Evolutionary conservation across 2,797 vertebrate genomes (phyloP).

Genomic region (Podarcis siculus): DNA sequence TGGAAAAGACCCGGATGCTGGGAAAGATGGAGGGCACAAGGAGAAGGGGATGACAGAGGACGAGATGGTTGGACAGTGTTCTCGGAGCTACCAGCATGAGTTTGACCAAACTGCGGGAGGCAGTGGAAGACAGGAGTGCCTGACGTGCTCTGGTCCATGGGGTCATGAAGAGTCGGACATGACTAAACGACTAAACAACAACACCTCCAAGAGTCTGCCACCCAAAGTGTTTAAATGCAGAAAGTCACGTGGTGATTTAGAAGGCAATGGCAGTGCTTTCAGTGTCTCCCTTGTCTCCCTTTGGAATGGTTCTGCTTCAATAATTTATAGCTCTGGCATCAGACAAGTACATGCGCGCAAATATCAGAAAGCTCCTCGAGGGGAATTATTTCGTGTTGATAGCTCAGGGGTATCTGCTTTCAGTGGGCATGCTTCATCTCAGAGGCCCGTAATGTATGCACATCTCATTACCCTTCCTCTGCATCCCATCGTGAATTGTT

Average conservation of each 20-base stretch:
- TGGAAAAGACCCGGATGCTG: too few species aligned
- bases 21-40: too few species aligned
- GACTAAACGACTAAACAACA: too few species aligned
- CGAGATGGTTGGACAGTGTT: too few species aligned
- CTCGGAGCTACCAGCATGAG: too few species aligned
- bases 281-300: slow-evolving; percentile 7
- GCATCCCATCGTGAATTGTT: neutral
- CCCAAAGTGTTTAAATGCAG: slow-evolving; percentile 7
- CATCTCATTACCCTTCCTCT: neutral
- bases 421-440: neutral
- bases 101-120: too few species aligned
- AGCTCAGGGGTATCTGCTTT: neutral
- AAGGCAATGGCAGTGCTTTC: neutral
- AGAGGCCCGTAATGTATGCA: slow-evolving; percentile 34
- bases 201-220: slow-evolving; percentile 34
- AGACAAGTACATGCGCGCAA: neutral
- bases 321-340: slow-evolving; percentile 13
- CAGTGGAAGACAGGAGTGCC: too few species aligned
- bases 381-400: slow-evolving; percentile 5
- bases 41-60: too few species aligned
- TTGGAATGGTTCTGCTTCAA: slow-evolving; percentile 24
- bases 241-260: neutral
- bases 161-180: too few species aligned
- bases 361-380: neutral
- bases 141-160: too few species aligned